Conservation (phyloP, 2,888 invertebrate species). For the Pristionchus japonicus region DNA sequence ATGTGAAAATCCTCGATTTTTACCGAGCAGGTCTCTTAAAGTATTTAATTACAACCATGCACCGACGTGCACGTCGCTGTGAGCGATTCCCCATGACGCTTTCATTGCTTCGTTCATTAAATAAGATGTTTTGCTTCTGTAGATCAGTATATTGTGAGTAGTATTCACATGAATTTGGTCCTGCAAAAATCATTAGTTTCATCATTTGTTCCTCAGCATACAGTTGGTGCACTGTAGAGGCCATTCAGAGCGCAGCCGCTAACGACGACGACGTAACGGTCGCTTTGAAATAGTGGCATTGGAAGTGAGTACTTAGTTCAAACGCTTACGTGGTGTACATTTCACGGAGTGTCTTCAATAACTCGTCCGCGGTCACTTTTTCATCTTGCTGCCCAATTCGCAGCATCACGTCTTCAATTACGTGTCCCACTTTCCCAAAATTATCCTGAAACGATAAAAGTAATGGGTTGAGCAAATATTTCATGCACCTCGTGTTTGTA, state of each 20-base stretch:
- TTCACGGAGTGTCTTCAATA: neutral
- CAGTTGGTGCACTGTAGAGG: neutral
- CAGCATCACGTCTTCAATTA: neutral
- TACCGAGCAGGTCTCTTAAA: too few species aligned
- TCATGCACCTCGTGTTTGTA: neutral
- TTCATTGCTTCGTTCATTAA: neutral
- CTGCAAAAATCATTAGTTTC: too few species aligned
- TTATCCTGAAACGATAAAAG: neutral
- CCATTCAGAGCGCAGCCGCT: too few species aligned
- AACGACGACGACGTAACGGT: neutral
- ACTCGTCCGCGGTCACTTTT: neutral
- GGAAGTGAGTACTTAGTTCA: too few species aligned
- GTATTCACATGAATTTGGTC: neutral
- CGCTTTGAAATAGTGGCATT: neutral
- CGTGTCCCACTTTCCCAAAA: neutral
- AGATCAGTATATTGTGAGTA: neutral
- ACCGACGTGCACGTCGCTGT: too few species aligned
- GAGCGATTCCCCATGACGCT: neutral
- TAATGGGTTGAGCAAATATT: too few species aligned
- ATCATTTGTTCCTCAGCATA: neutral
- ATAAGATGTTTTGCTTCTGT: neutral
- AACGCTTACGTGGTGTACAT: neutral
- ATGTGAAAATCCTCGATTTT: too few species aligned
- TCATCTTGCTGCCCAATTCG: neutral
- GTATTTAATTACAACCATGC: too few species aligned